phyloP scores from a whole-genome alignment of 2,888 invertebrate species.

The Pediacus dermestoides region DNA sequence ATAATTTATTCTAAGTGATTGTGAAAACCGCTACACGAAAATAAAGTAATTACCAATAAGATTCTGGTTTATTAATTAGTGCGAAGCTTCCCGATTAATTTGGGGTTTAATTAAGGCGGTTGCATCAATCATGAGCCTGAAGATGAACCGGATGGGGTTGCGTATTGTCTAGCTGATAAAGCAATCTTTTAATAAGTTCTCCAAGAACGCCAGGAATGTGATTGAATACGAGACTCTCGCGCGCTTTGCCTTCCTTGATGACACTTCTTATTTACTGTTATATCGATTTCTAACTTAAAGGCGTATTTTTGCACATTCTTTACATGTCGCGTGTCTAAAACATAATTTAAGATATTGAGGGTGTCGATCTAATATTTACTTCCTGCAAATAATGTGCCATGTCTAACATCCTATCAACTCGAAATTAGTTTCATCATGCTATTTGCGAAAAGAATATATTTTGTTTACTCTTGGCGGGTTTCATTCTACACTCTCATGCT shows the following conservation, averaged over 20 bases:
- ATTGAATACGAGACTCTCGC: constrained; percentile 29
- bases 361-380: not conserved
- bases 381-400: not conserved
- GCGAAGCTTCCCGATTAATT: constrained; percentile 42
- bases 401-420: not conserved
- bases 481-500: too few relatives aligned
- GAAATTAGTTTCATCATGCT: not conserved
- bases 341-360: constrained; percentile 4
- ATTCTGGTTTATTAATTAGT: constrained; percentile 45
- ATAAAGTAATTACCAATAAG: constrained; percentile 31
- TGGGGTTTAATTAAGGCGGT: constrained; percentile 43
- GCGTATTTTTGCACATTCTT: constrained; percentile 10
- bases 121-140: constrained; percentile 42
- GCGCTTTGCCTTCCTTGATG: constrained; percentile 20
- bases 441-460: too few relatives aligned
- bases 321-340: constrained; percentile 3
- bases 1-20: constrained; percentile 26
- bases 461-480: too few relatives aligned
- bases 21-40: constrained; percentile 21
- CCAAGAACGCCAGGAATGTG: constrained; percentile 39
- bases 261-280: constrained; percentile 35
- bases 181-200: constrained; percentile 47
- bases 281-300: constrained; percentile 18
- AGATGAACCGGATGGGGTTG: constrained; percentile 38
- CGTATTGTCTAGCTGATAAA: constrained; percentile 45